Evolutionary conservation across 2,797 vertebrate species (phyloP).

Genomic region (Phoeniculus purpureus): DNA sequence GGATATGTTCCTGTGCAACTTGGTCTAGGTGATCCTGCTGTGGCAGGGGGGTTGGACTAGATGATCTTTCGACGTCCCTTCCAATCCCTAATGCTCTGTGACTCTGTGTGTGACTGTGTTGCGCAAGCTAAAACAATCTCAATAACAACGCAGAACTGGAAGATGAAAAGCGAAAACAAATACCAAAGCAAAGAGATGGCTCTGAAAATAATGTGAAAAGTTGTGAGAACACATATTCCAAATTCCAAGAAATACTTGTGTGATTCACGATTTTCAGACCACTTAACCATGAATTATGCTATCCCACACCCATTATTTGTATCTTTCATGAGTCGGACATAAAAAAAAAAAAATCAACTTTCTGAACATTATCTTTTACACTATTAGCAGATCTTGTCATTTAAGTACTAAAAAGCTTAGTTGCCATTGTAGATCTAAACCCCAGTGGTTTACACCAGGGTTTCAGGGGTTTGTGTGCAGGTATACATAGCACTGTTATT

Average conservation of each 20-base stretch:
- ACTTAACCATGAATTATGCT: not conserved
- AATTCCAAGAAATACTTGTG: not conserved
- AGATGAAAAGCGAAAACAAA: not conserved
- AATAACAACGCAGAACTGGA: not conserved
- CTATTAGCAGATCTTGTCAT: not conserved
- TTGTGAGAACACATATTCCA: not conserved
- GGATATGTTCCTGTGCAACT: too few species aligned
- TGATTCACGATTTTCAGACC: not conserved
- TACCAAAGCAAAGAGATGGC: not conserved
- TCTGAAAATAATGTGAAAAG: not conserved
- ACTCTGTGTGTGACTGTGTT: not conserved
- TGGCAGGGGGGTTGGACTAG: too few species aligned
- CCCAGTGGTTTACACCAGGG: not conserved
- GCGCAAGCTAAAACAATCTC: not conserved
- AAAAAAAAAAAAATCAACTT: not conserved
- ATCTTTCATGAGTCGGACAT: not conserved
- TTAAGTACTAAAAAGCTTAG: not conserved
- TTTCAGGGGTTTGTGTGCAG: not conserved
- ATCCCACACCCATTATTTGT: not conserved
- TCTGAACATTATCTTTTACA: not conserved
- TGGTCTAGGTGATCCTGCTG: too few species aligned
- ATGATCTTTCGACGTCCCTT: too few species aligned
- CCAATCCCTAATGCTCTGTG: too few species aligned
- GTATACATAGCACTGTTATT: not conserved
- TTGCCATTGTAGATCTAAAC: not conserved